Evolutionary conservation across 37 sponge, comb jelly and placozoan species (phyloP).

Genomic region (Beroe forskalii): DNA sequence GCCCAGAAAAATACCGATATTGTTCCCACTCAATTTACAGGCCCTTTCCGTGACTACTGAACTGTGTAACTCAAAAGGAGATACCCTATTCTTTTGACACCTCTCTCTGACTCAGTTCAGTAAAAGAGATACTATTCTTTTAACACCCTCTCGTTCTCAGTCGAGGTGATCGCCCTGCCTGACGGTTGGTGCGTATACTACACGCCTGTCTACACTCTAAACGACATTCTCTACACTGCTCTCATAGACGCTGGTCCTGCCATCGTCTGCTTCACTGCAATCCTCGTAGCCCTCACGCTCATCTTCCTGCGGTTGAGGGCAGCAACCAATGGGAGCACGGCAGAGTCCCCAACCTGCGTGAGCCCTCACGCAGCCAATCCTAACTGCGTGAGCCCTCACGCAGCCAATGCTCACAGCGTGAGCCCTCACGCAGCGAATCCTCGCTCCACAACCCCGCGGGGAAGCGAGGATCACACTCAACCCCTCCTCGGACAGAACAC

Average conservation of each 20-base stretch:
- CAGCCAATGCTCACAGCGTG: not conserved
- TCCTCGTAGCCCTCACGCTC: not conserved
- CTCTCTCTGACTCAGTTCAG: too few species aligned
- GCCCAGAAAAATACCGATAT: too few species aligned
- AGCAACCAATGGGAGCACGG: not conserved
- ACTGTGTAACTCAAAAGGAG: too few species aligned
- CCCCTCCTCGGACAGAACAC: not conserved
- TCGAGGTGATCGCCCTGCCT: conserved; percentile 22
- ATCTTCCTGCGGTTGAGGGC: not conserved
- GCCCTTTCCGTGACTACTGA: too few species aligned
- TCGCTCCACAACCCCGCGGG: not conserved
- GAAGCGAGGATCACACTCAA: not conserved
- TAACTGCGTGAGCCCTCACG: not conserved
- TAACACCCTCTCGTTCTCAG: not conserved
- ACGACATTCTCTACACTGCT: not conserved
- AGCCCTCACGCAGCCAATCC: not conserved
- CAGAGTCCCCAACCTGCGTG: not conserved
- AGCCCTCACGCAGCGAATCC: not conserved
- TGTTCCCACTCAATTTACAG: too few species aligned
- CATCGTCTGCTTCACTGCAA: not conserved
- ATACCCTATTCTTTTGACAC: too few species aligned
- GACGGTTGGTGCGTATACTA: conserved; percentile 51
- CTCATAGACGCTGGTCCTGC: conserved; percentile 3
- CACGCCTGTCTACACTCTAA: not conserved
- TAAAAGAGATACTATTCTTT: too few species aligned